Evolutionary conservation across 64 coral and sea anemone genomes (phyloP).

Genomic region (Astreopora myriophthalma): DNA sequence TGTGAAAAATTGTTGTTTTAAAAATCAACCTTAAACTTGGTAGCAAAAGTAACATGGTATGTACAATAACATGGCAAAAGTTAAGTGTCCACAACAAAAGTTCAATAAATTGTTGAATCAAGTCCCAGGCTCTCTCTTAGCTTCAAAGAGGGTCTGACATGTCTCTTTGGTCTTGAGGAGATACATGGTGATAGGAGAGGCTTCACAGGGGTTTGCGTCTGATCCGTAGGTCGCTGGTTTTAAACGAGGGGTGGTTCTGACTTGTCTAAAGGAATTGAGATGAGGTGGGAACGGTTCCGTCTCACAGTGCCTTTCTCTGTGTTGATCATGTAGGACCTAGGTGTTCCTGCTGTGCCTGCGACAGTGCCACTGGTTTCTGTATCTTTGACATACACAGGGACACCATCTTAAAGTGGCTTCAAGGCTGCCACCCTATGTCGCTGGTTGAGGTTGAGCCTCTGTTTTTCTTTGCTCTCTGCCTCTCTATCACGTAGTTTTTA

Average conservation of each 20-base stretch:
- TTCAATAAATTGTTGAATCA: too few species aligned
- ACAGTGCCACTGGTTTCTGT: neutral
- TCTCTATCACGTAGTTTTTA: neutral
- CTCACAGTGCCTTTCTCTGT: conserved; percentile 9
- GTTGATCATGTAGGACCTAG: conserved; percentile 16
- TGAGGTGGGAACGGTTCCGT: conserved; percentile 45
- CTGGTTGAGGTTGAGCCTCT: conserved; percentile 17
- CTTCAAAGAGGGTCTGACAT: neutral
- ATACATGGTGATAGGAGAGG: neutral
- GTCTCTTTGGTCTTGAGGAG: neutral
- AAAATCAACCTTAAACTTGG: too few species aligned
- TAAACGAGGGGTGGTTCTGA: neutral
- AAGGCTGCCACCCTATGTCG: neutral
- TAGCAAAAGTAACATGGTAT: too few species aligned
- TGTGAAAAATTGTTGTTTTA: too few species aligned
- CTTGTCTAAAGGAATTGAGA: neutral
- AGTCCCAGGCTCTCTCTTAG: too few species aligned
- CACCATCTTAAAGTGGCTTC: conserved; percentile 25
- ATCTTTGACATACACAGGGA: conserved; percentile 17
- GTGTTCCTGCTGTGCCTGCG: conserved; percentile 25
- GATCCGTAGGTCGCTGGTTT: neutral
- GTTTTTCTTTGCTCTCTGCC: neutral
- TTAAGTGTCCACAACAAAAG: too few species aligned
- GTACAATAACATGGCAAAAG: too few species aligned
- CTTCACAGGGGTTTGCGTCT: neutral